phyloP scores from a whole-genome alignment of 53 echinoderm and acorn worm genomes.

The Luidia sarsii region DNA sequence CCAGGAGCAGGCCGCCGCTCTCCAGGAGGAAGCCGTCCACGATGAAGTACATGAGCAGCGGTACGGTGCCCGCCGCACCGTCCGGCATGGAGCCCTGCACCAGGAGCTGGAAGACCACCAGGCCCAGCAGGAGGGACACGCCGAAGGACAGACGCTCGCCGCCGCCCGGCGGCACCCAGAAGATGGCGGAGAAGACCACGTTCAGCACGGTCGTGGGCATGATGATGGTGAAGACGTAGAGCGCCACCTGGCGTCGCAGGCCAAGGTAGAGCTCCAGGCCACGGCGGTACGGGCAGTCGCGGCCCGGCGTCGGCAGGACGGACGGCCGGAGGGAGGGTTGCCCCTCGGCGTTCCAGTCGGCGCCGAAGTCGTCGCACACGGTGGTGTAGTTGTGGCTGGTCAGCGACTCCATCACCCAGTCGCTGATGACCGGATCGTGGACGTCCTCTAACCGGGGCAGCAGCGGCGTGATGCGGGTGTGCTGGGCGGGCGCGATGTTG shows the following conservation, averaged over 20 bases:
- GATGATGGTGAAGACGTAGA: background rate
- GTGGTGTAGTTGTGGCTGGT: background rate
- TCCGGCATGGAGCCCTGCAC: conserved; percentile 12
- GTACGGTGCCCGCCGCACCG: no score
- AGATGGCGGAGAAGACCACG: background rate
- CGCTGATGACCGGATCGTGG: background rate
- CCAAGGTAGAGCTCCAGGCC: no score
- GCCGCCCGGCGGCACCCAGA: conserved; percentile 22
- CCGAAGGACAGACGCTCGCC: conserved; percentile 34
- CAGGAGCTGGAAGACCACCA: conserved; percentile 20
- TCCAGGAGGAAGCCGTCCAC: background rate
- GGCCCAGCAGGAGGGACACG: conserved; percentile 24
- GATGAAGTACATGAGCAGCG: background rate
- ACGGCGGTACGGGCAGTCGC: no score
- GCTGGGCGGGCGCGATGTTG: background rate
- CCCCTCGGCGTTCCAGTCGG: no score
- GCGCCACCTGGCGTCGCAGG: background rate
- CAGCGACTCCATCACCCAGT: no score
- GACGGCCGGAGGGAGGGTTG: background rate
- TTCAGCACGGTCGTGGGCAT: conserved; percentile 3
- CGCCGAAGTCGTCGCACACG: background rate
- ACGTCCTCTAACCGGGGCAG: background rate
- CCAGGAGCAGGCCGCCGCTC: background rate
- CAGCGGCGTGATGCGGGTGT: background rate
- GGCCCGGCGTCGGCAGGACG: no score